phyloP scores from a whole-genome alignment of 35 echinoderm and acorn worm genomes.

The Diadema setosum region DNA sequence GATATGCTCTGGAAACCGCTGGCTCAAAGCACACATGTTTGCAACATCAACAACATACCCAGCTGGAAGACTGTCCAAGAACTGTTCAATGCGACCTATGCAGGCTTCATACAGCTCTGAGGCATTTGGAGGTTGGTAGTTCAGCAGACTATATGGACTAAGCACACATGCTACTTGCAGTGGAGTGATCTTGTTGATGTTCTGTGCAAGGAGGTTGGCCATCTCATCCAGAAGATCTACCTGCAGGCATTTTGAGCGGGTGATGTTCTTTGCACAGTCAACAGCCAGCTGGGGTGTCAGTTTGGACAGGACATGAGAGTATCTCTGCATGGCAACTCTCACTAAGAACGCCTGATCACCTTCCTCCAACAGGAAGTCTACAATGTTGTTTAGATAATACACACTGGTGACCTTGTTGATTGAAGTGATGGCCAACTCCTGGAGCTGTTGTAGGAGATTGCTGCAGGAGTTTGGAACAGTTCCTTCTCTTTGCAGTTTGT shows the following conservation, averaged over 20 bases:
- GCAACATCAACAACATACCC: slow-evolving; percentile 76
- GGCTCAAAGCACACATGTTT: slow-evolving; percentile 39
- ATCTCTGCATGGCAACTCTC: slow-evolving; percentile 59
- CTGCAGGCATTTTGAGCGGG: slow-evolving; percentile 55
- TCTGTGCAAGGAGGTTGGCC: slow-evolving; percentile 42
- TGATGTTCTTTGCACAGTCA: slow-evolving; percentile 51
- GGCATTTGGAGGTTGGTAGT: slow-evolving; percentile 63
- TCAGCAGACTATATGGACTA: slow-evolving; percentile 59
- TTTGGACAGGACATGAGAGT: slow-evolving; percentile 19
- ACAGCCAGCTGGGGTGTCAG: slow-evolving; percentile 65
- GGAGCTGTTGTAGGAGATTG: not conserved
- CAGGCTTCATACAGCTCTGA: slow-evolving; percentile 59
- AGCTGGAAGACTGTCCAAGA: slow-evolving; percentile 47
- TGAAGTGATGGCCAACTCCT: not conserved
- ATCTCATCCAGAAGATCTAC: slow-evolving; percentile 63
- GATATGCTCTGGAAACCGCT: slow-evolving; percentile 59
- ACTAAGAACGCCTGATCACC: slow-evolving; percentile 42
- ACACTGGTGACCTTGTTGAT: slow-evolving; percentile 61
- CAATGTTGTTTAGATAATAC: slow-evolving; percentile 55
- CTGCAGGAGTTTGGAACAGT: not conserved
- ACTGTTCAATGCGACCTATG: slow-evolving; percentile 45
- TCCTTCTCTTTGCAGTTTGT: not conserved
- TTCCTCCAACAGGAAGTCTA: slow-evolving; percentile 47
- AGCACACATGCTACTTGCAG: slow-evolving; percentile 52
- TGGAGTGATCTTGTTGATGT: slow-evolving; percentile 63